Evolutionary conservation across 2,888 invertebrate species (phyloP).

Genomic region (Parascotia fuliginaria): DNA sequence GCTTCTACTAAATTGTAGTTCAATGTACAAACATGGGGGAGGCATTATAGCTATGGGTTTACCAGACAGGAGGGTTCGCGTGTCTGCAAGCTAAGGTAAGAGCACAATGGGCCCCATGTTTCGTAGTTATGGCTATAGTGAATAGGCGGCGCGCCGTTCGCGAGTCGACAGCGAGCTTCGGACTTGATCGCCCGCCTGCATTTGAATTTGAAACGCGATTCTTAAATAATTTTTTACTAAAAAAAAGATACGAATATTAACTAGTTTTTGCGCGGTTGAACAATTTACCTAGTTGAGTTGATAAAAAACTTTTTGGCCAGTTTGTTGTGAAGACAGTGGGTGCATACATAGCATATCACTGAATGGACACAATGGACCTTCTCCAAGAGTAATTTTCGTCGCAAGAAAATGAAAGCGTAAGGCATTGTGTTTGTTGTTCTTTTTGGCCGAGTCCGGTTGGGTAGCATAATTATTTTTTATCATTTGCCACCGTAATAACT

Average conservation of each 20-base stretch:
- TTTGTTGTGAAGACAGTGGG: conserved; percentile 58
- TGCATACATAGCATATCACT: conserved; percentile 56
- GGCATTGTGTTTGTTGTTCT: conserved; percentile 65
- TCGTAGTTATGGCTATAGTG: conserved; percentile 66
- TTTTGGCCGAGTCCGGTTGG: conserved; percentile 31
- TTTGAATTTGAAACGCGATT: conserved; percentile 60
- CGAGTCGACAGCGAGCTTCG: conserved; percentile 80
- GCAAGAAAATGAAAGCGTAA: conserved; percentile 82
- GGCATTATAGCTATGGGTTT: conserved; percentile 60
- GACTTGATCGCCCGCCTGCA: conserved; percentile 79
- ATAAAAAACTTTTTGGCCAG: conserved; percentile 44
- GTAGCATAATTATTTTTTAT: conserved; percentile 19
- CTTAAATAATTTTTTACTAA: conserved; percentile 26
- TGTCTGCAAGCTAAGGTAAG: conserved; percentile 70
- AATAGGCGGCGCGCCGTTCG: conserved; percentile 60
- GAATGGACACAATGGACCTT: conserved; percentile 74
- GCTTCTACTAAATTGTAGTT: conserved; percentile 41
- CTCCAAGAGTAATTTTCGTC: conserved; percentile 71
- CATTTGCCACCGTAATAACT: neutral
- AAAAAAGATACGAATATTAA: conserved; percentile 20
- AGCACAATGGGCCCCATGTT: conserved; percentile 74
- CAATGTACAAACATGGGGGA: conserved; percentile 44
- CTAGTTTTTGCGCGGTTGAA: conserved; percentile 23
- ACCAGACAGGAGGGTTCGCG: conserved; percentile 70
- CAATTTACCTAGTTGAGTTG: conserved; percentile 20